Percentiles rank a stretch among this genome's conserved stretches.
phyloP scores from a whole-genome alignment of 2,888 invertebrate genomes.

The Gari tellinella region DNA sequence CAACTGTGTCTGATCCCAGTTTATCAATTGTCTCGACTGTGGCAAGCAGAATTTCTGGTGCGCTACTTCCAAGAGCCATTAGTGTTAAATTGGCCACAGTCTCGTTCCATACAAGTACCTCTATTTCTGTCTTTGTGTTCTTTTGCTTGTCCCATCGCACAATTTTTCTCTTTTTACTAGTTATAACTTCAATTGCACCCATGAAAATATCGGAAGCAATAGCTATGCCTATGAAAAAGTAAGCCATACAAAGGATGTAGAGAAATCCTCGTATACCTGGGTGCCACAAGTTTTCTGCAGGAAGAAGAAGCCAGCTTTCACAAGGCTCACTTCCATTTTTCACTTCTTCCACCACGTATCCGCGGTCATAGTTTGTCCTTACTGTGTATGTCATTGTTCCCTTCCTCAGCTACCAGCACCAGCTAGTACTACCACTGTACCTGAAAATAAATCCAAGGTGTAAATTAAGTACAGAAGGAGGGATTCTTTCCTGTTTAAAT shows the following conservation, averaged over 20 bases:
- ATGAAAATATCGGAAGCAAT: slow-evolving; percentile 82
- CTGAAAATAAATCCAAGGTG: no score
- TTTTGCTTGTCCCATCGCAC: slow-evolving; percentile 77
- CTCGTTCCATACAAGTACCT: slow-evolving; percentile 82
- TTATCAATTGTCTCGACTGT: slow-evolving; percentile 70
- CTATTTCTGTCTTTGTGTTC: slow-evolving; percentile 72
- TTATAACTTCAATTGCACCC: slow-evolving; percentile 82
- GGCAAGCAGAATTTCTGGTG: slow-evolving; percentile 82
- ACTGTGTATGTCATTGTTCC: no score
- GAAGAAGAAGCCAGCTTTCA: slow-evolving; percentile 77
- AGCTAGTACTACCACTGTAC: no score
- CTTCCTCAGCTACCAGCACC: no score
- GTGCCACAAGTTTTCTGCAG: slow-evolving; percentile 81
- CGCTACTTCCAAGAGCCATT: slow-evolving; percentile 82
- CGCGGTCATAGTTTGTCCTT: slow-evolving; percentile 58
- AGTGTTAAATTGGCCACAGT: slow-evolving; percentile 83
- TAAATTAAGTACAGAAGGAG: no score
- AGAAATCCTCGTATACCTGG: slow-evolving; percentile 73
- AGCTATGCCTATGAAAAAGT: slow-evolving; percentile 81
- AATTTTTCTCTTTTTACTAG: slow-evolving; percentile 77
- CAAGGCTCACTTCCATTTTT: slow-evolving; percentile 57
- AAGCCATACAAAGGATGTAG: slow-evolving; percentile 77
- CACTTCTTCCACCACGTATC: slow-evolving; percentile 78
- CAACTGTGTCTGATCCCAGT: slow-evolving; percentile 58
- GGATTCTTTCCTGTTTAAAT: no score